Conservation (phyloP, 2,888 invertebrate genomes). For the Liposcelis brunnea region DNA sequence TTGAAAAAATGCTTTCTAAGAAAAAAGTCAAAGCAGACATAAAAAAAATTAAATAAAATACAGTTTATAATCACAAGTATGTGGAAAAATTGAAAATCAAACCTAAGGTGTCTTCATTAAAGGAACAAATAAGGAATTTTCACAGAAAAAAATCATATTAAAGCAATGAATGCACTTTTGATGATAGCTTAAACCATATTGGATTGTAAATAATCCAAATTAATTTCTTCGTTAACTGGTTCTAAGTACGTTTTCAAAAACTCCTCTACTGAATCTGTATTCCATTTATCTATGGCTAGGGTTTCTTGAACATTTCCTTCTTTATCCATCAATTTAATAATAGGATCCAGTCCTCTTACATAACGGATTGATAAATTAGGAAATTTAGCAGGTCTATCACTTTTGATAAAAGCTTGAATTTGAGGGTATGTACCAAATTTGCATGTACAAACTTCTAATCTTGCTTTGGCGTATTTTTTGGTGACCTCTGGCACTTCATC, state of each 20-base stretch:
- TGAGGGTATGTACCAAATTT: conserved; percentile 97
- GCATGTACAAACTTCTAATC: conserved; percentile 93
- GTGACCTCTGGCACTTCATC: conserved; percentile 45
- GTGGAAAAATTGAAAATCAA: no score
- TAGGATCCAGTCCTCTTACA: conserved; percentile 83
- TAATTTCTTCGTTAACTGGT: conserved; percentile 14
- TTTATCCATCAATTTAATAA: conserved; percentile 75
- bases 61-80: no score
- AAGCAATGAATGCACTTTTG: no score
- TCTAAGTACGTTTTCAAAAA: conserved; percentile 78
- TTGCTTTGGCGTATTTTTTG: conserved; percentile 76
- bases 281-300: conserved; percentile 95
- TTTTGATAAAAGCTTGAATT: conserved; percentile 94
- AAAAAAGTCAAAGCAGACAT: no score
- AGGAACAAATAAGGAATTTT: no score
- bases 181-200: conserved; percentile 20
- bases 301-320: conserved; percentile 70
- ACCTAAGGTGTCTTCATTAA: no score
- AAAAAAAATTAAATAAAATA: no score
- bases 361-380: conserved; percentile 85
- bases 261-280: conserved; percentile 93
- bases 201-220: conserved; percentile 19
- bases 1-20: no score
- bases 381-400: conserved; percentile 75
- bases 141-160: no score